These are phyloP conservation scores for Pocota personata DNA, from an alignment of 2,888 invertebrate species.

Conservation along the genomic window DNA sequence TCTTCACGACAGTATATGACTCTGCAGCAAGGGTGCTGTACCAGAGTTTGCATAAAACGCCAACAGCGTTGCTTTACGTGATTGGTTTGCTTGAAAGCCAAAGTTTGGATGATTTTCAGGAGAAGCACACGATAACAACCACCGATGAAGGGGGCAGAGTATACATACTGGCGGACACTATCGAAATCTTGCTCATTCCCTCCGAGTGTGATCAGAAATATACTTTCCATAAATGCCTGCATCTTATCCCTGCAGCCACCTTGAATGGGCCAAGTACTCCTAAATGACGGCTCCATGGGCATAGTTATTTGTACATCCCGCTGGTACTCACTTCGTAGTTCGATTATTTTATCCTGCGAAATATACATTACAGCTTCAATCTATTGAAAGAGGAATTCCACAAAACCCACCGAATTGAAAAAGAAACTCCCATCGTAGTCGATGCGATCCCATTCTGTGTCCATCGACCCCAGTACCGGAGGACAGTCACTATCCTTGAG, in stretches of 20 bases:
- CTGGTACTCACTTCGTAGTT: constrained; percentile 81
- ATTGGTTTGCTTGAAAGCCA: constrained; percentile 80
- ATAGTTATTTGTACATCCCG: constrained; percentile 77
- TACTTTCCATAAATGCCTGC: constrained; percentile 78
- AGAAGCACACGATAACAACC: constrained; percentile 80
- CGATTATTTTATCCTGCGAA: constrained; percentile 79
- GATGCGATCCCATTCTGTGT: constrained; percentile 81
- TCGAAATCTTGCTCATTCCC: constrained; percentile 61
- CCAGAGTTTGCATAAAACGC: constrained; percentile 79
- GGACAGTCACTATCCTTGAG: constrained; percentile 81
- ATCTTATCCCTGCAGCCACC: constrained; percentile 77
- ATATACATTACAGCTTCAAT: neutral
- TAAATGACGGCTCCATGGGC: constrained; percentile 77
- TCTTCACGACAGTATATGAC: constrained; percentile 79
- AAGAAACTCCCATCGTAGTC: constrained; percentile 81
- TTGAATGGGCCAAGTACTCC: constrained; percentile 79
- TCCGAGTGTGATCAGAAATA: constrained; percentile 72
- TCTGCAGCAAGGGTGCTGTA: constrained; percentile 79
- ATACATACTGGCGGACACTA: constrained; percentile 58
- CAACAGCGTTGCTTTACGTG: constrained; percentile 79
- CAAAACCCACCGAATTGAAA: constrained; percentile 77
- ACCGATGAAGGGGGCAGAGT: constrained; percentile 79
- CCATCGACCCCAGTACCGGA: constrained; percentile 81
- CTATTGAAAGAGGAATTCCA: neutral
- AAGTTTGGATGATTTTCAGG: constrained; percentile 79